Base-by-base conservation (phyloP, 2,797 vertebrate genomes). In the Eulemur coronatus region DNA sequence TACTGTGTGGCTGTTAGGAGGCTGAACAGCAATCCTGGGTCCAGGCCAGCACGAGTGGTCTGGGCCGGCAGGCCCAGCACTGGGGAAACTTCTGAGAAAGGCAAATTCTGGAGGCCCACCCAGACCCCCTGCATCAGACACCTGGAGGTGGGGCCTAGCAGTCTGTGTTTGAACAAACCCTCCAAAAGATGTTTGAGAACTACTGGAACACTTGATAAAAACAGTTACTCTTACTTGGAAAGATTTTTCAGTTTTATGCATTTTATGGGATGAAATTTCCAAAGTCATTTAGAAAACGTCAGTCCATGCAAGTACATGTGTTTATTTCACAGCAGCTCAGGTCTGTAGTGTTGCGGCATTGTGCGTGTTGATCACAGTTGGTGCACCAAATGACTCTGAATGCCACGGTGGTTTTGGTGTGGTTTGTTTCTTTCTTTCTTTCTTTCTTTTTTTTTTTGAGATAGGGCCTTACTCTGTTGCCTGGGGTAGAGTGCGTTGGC, bases 191-290 rank as follows among this genome's bases (percentile, higher is more conserved):
- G 20, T 41, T 0, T 11, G 26, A 33, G 55, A 70, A 35, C 9
- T 41, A 6, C 82, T 0, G 30, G 28, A 5, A 2, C n/a, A 6
- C 14, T 4, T 22, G 48, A 13, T 7, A 5, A n/a, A 48, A 7
- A 7, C 0, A 11, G n/a, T 13, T 24, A 0, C 24, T 84, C 48
- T 22, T 5, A 28, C n/a, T 67, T 30, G n/a, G 48, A 18, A 73
- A 41, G 46, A 30, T 0, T 7, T 22, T n/a, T 30, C 69, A 1
- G 5, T 48, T 90, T 73, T 33, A 41, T 8, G n/a, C 10, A 55
- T 14, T 48, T 59, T 5, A 46, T 2, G 9, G 41, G 22, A 30
- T 17, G 4, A 33, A 50, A n/a, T 52, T n/a, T 41, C 91, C 35
- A 35, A 82, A 52, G 20, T 73, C 50, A 59, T 8, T 85, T 52